Percentiles rank a stretch among this genome's conserved stretches.
These are phyloP conservation scores for Dioctria linearis DNA, from an alignment of 2,888 invertebrate genomes.

Conservation along the genomic window DNA sequence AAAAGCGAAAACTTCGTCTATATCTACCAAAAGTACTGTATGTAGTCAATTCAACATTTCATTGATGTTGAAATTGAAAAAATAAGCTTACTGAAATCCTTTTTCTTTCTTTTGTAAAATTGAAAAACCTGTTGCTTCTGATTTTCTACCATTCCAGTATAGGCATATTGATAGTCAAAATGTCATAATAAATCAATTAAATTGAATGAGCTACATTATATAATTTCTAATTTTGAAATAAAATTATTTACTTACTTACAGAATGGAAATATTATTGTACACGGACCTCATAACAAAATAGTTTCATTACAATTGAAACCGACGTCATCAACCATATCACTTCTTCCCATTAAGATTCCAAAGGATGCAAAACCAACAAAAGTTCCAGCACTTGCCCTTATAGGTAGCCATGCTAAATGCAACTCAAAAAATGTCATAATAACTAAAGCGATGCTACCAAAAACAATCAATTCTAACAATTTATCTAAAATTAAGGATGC, in stretches of 20 bases:
- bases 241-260: constrained; percentile 26
- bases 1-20: too few species aligned
- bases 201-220: too few species aligned
- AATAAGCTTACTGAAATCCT: too few species aligned
- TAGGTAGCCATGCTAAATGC: constrained; percentile 12
- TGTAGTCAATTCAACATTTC: too few species aligned
- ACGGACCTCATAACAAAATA: constrained; percentile 56
- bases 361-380: constrained; percentile 48
- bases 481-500: background rate
- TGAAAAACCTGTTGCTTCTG: too few species aligned
- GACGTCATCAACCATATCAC: constrained; percentile 33
- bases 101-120: too few species aligned
- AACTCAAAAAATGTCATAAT: constrained; percentile 1
- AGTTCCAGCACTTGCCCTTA: constrained; percentile 1
- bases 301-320: constrained; percentile 56
- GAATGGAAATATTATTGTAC: constrained; percentile 56
- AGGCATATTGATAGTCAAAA: too few species aligned
- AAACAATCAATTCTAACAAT: background rate
- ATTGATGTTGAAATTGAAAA: too few species aligned
- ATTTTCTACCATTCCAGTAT: too few species aligned
- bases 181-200: too few species aligned
- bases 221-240: too few species aligned
- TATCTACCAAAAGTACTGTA: too few species aligned
- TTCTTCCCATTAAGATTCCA: constrained; percentile 49
- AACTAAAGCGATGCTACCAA: background rate